Percentiles rank a stretch among this genome's conserved stretches.
These are phyloP conservation scores for Laothoe populi DNA, from an alignment of 2,888 invertebrate genomes.

Conservation along the genomic window DNA sequence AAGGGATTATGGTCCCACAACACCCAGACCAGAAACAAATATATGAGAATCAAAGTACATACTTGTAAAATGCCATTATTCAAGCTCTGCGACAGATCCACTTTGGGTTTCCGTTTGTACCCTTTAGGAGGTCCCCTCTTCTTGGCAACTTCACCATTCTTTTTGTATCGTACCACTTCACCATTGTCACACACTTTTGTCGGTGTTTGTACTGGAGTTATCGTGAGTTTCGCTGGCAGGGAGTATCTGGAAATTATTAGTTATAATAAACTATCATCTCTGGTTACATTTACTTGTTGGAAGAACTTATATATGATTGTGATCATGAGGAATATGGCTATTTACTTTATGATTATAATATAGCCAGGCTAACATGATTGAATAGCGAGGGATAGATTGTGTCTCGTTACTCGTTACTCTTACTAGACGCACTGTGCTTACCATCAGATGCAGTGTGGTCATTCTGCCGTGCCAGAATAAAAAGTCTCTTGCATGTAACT, in stretches of 20 bases:
- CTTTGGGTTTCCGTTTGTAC: slow-evolving; percentile 75
- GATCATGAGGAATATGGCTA: too few relatives aligned
- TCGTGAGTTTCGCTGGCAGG: slow-evolving; percentile 68
- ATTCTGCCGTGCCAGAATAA: too few relatives aligned
- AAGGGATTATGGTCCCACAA: too few relatives aligned
- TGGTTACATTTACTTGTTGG: too few relatives aligned
- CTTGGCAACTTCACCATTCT: slow-evolving; percentile 77
- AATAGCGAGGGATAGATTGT: too few relatives aligned
- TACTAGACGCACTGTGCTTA: too few relatives aligned
- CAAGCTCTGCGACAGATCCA: slow-evolving; percentile 63
- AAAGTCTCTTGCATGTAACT: too few relatives aligned
- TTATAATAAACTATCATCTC: not conserved
- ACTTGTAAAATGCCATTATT: slow-evolving; percentile 65
- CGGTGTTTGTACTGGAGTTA: slow-evolving; percentile 62
- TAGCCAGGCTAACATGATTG: too few relatives aligned
- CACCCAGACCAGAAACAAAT: not conserved
- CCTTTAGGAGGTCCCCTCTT: slow-evolving; percentile 78
- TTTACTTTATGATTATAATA: too few relatives aligned
- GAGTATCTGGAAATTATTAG: slow-evolving; percentile 49
- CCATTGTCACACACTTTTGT: slow-evolving; percentile 50
- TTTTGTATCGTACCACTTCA: slow-evolving; percentile 73
- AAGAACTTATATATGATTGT: too few relatives aligned
- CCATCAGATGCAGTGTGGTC: too few relatives aligned
- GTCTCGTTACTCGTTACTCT: too few relatives aligned
- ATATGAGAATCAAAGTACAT: slow-evolving; percentile 6